Base-by-base conservation (phyloP, 1,140 invertebrate species). In the Aphelinus certus region DNA sequence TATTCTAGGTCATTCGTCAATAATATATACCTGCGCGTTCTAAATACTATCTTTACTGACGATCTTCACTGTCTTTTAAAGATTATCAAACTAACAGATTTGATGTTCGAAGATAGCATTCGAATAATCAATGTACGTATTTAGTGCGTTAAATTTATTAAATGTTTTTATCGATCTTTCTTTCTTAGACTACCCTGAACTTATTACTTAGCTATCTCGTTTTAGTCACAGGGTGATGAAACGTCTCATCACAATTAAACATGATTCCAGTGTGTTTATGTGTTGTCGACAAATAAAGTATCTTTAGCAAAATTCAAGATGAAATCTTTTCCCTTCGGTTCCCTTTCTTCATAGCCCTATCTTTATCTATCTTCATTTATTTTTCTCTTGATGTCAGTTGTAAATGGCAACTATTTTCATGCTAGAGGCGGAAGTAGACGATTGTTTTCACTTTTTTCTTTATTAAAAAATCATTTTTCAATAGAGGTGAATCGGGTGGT, bases 221-320 rank as follows among this genome's bases (percentile, higher is more conserved):
- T 26, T 26, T 26, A 26, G 26, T 26, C 26, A 26, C 26, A 26
- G 26, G 26, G 26, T 26, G 26, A 26, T 26, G 26, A 26, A 26
- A 26, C 26, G 26, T 26, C 26, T 26, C 26, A 26, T 26, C 26
- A 69, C 42, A 55, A 76, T 64, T 10, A 73, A 58, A 69, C 57
- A n/a, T 70, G 72, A 62, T 71, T 67, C 57, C 58, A 56, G 66
- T 76, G 56, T 70, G 10, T 64, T 49, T 73, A 79, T 73, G 57
- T 80, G 55, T 77, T 70, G 62, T 71, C 73, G 56, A 55, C 57
- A 62, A 78, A 79, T 67, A 77, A 80, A 78, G 67, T 56, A 77
- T 57, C 66, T 81, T 81, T 73, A 46, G 46, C 26, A 73, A 77
- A 71, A 77, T 10, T 75, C 10, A 61, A 3, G 66, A 69, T 56